Conservation (phyloP, 37 sponge, comb jelly and placozoan genomes). For the Halisarca cf. caerulea region DNA sequence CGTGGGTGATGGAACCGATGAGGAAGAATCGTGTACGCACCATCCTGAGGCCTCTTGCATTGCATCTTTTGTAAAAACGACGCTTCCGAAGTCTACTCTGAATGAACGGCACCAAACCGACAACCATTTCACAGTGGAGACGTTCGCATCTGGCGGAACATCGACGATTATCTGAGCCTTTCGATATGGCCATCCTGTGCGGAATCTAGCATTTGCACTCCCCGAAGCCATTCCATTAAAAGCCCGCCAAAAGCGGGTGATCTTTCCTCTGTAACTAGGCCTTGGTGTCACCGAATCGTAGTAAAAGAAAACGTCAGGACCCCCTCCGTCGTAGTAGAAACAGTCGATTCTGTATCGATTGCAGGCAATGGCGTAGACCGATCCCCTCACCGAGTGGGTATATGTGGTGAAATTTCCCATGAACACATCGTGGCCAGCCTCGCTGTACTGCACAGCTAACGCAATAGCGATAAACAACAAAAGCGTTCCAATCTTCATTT, state of each 20-base stretch:
- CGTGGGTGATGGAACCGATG: no score
- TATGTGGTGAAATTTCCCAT: background rate
- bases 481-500: no score
- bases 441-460: no score
- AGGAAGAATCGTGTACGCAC: background rate
- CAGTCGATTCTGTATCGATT: background rate
- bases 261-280: background rate
- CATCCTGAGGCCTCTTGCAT: background rate
- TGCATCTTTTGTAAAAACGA: background rate
- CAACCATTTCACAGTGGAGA: background rate
- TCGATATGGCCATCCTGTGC: background rate
- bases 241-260: background rate
- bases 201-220: background rate
- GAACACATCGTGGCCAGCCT: background rate
- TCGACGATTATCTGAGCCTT: background rate
- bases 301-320: conserved; percentile 2
- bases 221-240: background rate
- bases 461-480: no score
- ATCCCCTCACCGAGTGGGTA: background rate
- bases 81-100: background rate
- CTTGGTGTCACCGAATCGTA: background rate
- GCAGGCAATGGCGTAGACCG: background rate
- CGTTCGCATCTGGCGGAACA: background rate
- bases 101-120: background rate
- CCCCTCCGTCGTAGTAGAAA: background rate